Percentiles rank a stretch among this genome's conserved stretches.
Evolutionary conservation across 2,113 vertebrate genomes (phyloP).

Genomic region (Centropus unirufus): DNA sequence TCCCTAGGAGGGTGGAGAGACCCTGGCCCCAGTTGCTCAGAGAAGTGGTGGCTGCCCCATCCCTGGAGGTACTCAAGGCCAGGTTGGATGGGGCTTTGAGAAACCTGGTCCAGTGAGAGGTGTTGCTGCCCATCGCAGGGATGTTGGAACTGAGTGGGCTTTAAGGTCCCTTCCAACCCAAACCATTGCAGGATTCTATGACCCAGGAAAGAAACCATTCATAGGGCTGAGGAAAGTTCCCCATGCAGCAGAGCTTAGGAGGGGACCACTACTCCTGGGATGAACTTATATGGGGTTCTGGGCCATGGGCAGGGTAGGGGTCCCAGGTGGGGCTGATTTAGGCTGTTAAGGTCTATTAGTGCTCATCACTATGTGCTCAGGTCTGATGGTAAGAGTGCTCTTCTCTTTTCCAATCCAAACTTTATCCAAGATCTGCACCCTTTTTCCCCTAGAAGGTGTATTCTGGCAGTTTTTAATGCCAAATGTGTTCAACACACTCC

Average conservation of each 20-base stretch:
- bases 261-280: fast-evolving
- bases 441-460: neutral
- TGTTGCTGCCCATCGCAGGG: too few relatives aligned
- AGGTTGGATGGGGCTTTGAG: too few relatives aligned
- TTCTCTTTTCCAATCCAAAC: neutral
- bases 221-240: fast-evolving
- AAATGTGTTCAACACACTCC: fast-evolving
- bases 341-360: neutral
- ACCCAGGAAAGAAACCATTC: neutral
- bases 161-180: too few relatives aligned
- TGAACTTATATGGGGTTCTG: neutral
- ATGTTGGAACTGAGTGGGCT: too few relatives aligned
- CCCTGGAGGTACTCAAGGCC: too few relatives aligned
- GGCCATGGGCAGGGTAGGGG: neutral
- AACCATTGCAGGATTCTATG: too few relatives aligned
- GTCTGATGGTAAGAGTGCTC: neutral
- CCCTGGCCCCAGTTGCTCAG: too few relatives aligned
- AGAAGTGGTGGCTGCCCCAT: too few relatives aligned
- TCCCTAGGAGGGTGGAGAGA: too few relatives aligned
- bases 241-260: neutral
- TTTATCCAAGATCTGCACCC: neutral
- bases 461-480: neutral
- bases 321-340: neutral
- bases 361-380: neutral
- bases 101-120: too few relatives aligned